phyloP scores from a whole-genome alignment of 2,888 invertebrate species.

The Phragmatobia fuliginosa region DNA sequence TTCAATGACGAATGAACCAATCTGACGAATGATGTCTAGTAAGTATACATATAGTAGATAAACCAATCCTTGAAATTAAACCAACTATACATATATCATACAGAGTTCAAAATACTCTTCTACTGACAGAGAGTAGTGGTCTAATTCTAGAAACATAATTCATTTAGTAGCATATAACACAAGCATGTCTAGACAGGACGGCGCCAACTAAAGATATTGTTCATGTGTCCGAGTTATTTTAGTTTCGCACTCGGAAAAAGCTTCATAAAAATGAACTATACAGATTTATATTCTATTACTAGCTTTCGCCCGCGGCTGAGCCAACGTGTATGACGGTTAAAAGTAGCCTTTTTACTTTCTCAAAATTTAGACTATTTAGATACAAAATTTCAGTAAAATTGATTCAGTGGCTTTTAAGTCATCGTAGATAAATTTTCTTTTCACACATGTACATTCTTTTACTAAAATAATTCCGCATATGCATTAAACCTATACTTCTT shows the following conservation, averaged over 20 bases:
- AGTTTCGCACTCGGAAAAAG: not conserved
- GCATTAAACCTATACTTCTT: no score
- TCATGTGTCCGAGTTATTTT: slow-evolving; percentile 12
- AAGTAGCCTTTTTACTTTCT: no score
- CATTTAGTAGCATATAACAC: slow-evolving; percentile 17
- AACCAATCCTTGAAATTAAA: not conserved
- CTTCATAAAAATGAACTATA: not conserved
- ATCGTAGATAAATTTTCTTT: not conserved
- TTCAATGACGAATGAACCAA: no score
- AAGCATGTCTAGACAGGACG: slow-evolving; percentile 42
- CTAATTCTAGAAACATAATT: slow-evolving; percentile 9
- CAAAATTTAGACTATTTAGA: no score
- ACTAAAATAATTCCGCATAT: no score
- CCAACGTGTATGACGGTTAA: no score
- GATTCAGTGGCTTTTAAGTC: no score
- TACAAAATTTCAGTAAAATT: no score
- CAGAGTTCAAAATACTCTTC: slow-evolving; percentile 20
- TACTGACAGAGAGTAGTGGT: not conserved
- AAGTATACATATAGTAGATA: no score
- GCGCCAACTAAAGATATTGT: slow-evolving; percentile 32
- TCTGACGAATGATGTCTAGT: not conserved
- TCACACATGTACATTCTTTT: not conserved
- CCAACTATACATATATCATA: not conserved
- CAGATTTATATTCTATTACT: not conserved
- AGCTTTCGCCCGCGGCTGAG: no score